A percentile compares a stretch with the other conserved stretches of the same genome.
Evolutionary conservation across 2,888 invertebrate species (phyloP).

Genomic region (Drosophila koepferae): DNA sequence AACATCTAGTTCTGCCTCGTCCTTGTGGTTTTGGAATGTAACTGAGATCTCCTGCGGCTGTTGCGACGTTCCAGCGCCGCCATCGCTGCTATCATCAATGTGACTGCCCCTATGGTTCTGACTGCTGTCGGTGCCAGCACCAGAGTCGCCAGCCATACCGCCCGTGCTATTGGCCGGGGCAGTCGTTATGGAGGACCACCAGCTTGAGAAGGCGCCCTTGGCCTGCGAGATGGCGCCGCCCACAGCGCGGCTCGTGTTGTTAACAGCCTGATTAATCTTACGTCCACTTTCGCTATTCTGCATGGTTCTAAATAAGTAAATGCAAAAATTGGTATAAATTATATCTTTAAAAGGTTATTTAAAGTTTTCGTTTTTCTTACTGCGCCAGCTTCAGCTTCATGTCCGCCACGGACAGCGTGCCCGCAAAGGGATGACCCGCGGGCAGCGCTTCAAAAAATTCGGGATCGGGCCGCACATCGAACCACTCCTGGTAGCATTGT

Average conservation of each 20-base stretch:
- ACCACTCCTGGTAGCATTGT: constrained; percentile 95
- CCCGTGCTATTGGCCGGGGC: constrained; percentile 82
- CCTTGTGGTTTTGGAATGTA: constrained; percentile 80
- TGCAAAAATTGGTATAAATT: too few species aligned
- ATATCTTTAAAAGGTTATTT: background rate
- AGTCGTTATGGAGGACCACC: constrained; percentile 92
- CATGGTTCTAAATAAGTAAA: constrained; percentile 90
- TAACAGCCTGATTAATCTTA: constrained; percentile 96
- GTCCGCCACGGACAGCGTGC: constrained; percentile 96
- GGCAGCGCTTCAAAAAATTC: constrained; percentile 89
- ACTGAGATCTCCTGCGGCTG: constrained; percentile 72
- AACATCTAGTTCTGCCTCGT: constrained; percentile 65
- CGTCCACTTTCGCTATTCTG: constrained; percentile 97
- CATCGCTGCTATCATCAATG: constrained; percentile 50
- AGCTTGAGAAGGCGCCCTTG: constrained; percentile 92
- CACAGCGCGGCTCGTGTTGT: constrained; percentile 95
- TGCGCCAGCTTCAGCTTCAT: constrained; percentile 96
- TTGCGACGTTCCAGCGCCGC: constrained; percentile 32
- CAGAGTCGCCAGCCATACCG: constrained; percentile 20
- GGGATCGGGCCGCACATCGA: constrained; percentile 87
- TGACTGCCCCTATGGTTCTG: constrained; percentile 16
- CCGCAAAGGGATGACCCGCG: constrained; percentile 96
- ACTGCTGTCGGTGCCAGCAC: constrained; percentile 24
- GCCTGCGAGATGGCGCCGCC: constrained; percentile 96
- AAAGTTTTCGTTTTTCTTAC: constrained; percentile 87